Percentiles rank a stretch among this genome's conserved stretches.
These are phyloP conservation scores for Collichthys lucidus DNA, from an alignment of 2,113 vertebrate species.

Conservation along the genomic window DNA sequence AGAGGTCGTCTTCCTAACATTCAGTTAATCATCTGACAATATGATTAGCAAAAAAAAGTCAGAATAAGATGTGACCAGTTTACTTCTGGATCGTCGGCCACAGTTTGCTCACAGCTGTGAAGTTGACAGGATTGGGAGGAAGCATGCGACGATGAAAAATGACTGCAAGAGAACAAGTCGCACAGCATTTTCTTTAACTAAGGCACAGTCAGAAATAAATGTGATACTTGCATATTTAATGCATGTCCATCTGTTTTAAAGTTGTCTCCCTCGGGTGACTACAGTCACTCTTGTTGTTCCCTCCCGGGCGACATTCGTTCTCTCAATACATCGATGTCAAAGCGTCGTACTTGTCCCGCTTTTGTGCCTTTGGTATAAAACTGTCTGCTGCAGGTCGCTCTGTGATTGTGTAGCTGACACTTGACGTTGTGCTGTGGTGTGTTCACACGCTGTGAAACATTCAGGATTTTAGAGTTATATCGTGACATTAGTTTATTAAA, in stretches of 20 bases:
- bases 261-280: background rate
- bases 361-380: background rate
- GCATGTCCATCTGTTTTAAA: constrained; percentile 17
- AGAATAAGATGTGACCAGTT: background rate
- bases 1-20: too few relatives aligned
- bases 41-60: background rate
- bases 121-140: background rate
- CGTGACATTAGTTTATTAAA: background rate
- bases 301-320: too few relatives aligned
- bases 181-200: background rate
- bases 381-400: background rate
- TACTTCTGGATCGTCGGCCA: background rate
- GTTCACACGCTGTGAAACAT: background rate
- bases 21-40: background rate
- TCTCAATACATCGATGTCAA: background rate
- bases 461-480: background rate
- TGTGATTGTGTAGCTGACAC: background rate
- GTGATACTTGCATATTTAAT: constrained; percentile 14
- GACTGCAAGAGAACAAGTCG: background rate
- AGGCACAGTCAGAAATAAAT: background rate
- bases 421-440: constrained; percentile 7
- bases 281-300: too few relatives aligned
- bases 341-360: background rate
- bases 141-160: background rate
- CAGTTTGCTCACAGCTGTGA: background rate